Percentiles rank a stretch among this genome's conserved stretches.
Evolutionary conservation across 2,113 vertebrate species (phyloP).

Genomic region (Erythrocercus mccallii): DNA sequence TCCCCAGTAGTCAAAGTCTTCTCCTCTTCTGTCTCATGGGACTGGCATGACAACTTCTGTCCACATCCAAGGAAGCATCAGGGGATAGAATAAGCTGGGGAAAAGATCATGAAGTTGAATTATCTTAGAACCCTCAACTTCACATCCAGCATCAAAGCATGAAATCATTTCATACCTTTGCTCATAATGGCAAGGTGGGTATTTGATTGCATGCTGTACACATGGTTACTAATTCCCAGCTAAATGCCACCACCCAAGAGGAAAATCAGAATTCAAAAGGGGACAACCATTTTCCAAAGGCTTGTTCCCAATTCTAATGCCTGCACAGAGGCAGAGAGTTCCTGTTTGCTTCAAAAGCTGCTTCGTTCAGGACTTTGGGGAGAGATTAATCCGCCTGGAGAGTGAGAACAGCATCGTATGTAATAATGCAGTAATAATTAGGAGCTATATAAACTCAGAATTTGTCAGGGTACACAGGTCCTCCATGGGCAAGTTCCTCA

Average conservation of each 20-base stretch:
- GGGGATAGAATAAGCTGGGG: neutral
- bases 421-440: too few relatives aligned
- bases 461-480: neutral
- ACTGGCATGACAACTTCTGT: neutral
- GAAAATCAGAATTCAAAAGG: neutral
- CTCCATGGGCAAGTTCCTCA: neutral
- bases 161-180: neutral
- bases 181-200: neutral
- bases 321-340: neutral
- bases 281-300: neutral
- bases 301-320: neutral
- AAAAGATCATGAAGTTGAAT: neutral
- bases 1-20: neutral
- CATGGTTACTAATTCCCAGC: neutral
- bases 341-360: neutral
- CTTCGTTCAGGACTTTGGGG: neutral
- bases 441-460: neutral
- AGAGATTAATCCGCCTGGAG: neutral
- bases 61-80: neutral
- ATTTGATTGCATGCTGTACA: accelerated
- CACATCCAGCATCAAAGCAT: neutral
- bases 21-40: neutral
- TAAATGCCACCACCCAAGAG: neutral
- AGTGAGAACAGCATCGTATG: neutral
- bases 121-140: neutral